Evolutionary conservation across 2,113 vertebrate species (phyloP), one percentile per base, ranked within the genome.

Genomic region (Oryzias javanicus): DNA sequence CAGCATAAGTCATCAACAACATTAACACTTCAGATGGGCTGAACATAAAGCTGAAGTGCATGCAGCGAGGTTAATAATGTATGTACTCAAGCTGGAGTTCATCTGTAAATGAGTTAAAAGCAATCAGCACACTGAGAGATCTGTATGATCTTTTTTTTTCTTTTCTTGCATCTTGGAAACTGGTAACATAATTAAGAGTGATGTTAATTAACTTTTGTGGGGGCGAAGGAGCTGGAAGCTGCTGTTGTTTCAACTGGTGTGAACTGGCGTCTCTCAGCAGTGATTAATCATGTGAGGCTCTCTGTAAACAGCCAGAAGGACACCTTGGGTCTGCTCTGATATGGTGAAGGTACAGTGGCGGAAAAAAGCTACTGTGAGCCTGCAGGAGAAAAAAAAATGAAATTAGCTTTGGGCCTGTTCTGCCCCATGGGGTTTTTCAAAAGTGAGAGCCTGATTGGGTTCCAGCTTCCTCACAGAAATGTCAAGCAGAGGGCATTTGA

Each of bases 151-250:
- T 35, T 35, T 75, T 49, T 68, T 78, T 68, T 76, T 66, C 3
- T 22, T 22, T 22, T 22, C 3, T 62, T 42, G 45, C 62, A 42
- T 8, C 17, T 67, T 58, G 57, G 64, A 81, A 84, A 68, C 57
- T 42, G 76, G 55, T 78, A 45, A 76, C 79, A 66, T 86, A 85
- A 84, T 89, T 79, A 87, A 80, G 61, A 68, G 46, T 44, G 78
- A 78, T 63, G 70, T 76, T 89, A 76, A 85, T 89, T 87, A 85
- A 87, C 85, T 84, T 87, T 87, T 79, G 76, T 78, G 22, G 70
- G 83, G 80, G 83, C 82, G 83, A 83, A 86, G 85, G 80, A 86
- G 74, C 60, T 55, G 64, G 22, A 65, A 81, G 85, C 70, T 41
- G 81, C 67, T 76, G 82, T 72, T 83, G 80, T 80, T 79, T 80